Percentiles rank a stretch among this genome's conserved stretches.
phyloP scores from a whole-genome alignment of 2,113 vertebrate species.

The Alligator sinensis region DNA sequence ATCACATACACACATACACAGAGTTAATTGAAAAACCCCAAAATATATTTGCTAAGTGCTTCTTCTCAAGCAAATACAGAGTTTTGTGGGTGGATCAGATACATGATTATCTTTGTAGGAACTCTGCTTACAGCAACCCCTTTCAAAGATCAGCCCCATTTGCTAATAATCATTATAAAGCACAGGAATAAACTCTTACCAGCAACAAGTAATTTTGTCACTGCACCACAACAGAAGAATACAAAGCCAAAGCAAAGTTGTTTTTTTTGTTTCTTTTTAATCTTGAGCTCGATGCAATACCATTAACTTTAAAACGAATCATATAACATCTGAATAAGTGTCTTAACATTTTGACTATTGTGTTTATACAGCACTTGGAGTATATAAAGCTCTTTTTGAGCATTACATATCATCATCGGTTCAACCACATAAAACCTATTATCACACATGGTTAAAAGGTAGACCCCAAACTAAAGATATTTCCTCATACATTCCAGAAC shows the following conservation, averaged over 20 bases:
- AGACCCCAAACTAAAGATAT: conserved; percentile 63
- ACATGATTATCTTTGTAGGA: neutral
- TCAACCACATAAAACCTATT: conserved; percentile 35
- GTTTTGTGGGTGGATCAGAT: rapidly evolving
- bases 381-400: rapidly evolving
- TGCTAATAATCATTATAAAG: neutral
- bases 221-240: neutral
- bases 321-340: neutral
- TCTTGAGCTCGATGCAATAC: neutral
- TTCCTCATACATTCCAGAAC: conserved; percentile 54
- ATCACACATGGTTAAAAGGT: conserved; percentile 24
- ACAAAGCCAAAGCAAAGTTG: neutral
- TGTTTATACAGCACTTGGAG: neutral
- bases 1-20: too few species aligned
- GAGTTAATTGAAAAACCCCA: neutral
- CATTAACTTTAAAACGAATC: neutral
- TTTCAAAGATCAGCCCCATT: neutral
- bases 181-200: neutral
- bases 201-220: neutral
- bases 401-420: conserved; percentile 22
- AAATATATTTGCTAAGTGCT: neutral
- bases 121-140: neutral
- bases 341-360: neutral
- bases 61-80: neutral
- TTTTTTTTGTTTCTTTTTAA: neutral